Conservation (phyloP, 2,797 vertebrate species). For the Hydrolagus colliei region DNA sequence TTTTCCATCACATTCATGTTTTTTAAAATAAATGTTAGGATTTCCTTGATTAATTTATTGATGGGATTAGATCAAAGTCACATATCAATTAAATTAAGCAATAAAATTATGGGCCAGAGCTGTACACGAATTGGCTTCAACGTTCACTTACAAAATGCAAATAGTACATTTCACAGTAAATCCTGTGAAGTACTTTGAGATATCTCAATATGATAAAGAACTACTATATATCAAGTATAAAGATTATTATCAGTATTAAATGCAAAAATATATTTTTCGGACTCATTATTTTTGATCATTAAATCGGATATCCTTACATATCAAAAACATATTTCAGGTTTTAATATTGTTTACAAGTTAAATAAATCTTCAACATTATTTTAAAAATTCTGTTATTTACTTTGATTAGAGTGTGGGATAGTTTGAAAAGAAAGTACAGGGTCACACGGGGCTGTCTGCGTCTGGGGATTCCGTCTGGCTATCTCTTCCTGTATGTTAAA, state of each 20-base stretch:
- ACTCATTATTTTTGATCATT: neutral
- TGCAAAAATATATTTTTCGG: neutral
- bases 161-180: too few species aligned
- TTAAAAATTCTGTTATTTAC: neutral
- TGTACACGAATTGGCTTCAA: too few species aligned
- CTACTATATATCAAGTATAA: too few species aligned
- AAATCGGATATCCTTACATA: neutral
- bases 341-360: neutral
- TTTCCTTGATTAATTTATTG: neutral
- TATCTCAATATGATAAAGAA: too few species aligned
- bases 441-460: neutral
- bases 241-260: too few species aligned
- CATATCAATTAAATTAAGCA: neutral
- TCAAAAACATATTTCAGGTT: neutral
- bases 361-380: neutral
- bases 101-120: neutral
- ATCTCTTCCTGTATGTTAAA: conserved; percentile 4
- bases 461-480: conserved; percentile 19
- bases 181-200: too few species aligned
- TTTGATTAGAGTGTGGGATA: conserved; percentile 8
- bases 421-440: neutral
- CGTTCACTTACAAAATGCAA: too few species aligned
- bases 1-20: too few species aligned
- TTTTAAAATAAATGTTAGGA: neutral
- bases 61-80: neutral